Conservation (phyloP, 2,888 invertebrate genomes). For the Cheilosia pagana region DNA sequence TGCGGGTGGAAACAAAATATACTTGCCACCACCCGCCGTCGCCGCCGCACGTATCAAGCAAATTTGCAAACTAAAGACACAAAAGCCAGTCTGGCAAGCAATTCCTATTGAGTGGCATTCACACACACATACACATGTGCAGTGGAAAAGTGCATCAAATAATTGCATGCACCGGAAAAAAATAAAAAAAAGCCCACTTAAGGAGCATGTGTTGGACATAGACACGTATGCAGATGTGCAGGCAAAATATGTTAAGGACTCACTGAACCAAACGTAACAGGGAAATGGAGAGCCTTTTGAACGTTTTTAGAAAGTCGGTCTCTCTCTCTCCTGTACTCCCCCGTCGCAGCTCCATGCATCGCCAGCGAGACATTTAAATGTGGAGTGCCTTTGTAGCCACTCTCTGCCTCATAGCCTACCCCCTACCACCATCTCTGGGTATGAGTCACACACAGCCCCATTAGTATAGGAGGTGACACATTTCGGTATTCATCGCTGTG, state of each 20-base stretch:
- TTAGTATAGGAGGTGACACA: slow-evolving; percentile 51
- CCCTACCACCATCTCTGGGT: slow-evolving; percentile 1
- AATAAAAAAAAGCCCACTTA: slow-evolving; percentile 42
- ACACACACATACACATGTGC: slow-evolving; percentile 28
- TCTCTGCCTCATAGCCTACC: no score
- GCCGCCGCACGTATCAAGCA: background rate
- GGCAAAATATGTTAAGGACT: slow-evolving; percentile 58
- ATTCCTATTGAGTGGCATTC: slow-evolving; percentile 51
- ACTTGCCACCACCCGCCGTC: background rate
- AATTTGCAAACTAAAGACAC: slow-evolving; percentile 45
- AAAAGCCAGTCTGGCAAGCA: slow-evolving; percentile 44
- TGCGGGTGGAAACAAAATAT: background rate
- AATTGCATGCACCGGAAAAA: slow-evolving; percentile 42
- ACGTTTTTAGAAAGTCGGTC: slow-evolving; percentile 48
- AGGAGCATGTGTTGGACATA: slow-evolving; percentile 4
- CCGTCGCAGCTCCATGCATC: background rate
- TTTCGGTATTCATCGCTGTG: slow-evolving; percentile 52
- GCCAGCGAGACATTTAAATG: slow-evolving; percentile 26
- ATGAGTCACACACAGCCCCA: background rate
- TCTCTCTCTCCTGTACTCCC: background rate
- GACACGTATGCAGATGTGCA: slow-evolving; percentile 5
- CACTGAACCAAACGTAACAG: slow-evolving; percentile 66
- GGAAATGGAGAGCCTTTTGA: slow-evolving; percentile 64
- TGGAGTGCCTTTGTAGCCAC: slow-evolving; percentile 25
- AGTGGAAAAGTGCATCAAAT: slow-evolving; percentile 64